Conservation (phyloP, 2,888 invertebrate genomes). For the Leptinotarsa haldemani region DNA sequence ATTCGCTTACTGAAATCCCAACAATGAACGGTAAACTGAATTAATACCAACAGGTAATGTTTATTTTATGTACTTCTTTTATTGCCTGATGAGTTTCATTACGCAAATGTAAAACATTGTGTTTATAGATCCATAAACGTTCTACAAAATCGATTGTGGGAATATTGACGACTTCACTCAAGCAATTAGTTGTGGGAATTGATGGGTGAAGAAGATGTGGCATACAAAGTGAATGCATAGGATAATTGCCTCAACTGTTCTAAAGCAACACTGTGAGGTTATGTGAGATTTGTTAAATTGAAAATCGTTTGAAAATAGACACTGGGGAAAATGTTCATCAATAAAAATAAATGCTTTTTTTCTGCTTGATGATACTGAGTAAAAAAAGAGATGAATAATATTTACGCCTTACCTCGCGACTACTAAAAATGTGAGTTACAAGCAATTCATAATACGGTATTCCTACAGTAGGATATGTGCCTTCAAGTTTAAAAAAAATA, state of each 20-base stretch:
- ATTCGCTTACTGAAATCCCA: neutral
- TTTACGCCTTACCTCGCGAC: too few species aligned
- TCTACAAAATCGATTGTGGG: conserved; percentile 8
- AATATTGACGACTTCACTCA: neutral
- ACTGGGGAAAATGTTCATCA: too few species aligned
- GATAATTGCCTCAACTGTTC: neutral
- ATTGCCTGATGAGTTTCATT: conserved; percentile 14
- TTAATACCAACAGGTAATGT: conserved; percentile 12
- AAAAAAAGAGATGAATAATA: too few species aligned
- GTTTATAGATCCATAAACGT: conserved; percentile 11
- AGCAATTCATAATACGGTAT: too few species aligned
- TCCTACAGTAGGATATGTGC: too few species aligned
- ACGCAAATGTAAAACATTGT: conserved; percentile 20
- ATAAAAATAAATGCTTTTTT: too few species aligned
- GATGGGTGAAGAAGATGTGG: neutral
- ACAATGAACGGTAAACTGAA: conserved; percentile 13
- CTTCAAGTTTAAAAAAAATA: too few species aligned
- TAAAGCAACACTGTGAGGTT: neutral
- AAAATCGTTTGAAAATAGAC: too few species aligned
- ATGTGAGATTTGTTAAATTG: too few species aligned
- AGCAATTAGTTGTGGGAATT: neutral
- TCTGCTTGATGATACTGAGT: too few species aligned
- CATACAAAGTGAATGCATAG: neutral
- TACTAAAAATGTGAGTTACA: too few species aligned
- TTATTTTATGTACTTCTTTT: conserved; percentile 14